Conservation (phyloP, 2,113 vertebrate genomes). For the Pedionomus torquatus region DNA sequence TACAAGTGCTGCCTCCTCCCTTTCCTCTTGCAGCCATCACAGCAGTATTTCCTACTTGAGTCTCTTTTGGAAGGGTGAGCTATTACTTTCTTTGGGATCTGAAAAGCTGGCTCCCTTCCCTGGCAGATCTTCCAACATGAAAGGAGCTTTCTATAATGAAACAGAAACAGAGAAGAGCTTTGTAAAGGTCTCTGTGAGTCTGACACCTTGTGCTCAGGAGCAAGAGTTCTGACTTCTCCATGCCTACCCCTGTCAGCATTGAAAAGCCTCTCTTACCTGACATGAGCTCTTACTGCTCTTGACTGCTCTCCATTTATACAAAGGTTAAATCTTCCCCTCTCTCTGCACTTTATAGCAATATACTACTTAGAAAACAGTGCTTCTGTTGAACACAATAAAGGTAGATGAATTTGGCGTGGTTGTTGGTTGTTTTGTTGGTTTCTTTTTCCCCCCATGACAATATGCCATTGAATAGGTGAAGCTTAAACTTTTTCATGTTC, state of each 20-base stretch:
- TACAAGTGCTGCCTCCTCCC: neutral
- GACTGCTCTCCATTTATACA: slow-evolving; percentile 58
- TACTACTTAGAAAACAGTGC: slow-evolving; percentile 36
- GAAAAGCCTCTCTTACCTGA: slow-evolving; percentile 50
- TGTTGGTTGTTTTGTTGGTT: neutral
- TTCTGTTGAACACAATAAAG: neutral
- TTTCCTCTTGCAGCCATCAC: accelerated
- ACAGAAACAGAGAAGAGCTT: neutral
- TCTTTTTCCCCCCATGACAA: accelerated
- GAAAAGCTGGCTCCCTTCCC: neutral
- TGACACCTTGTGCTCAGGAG: slow-evolving; percentile 36
- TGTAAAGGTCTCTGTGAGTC: neutral
- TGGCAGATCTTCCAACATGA: neutral
- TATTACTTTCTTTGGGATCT: neutral
- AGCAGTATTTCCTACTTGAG: neutral
- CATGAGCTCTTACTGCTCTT: slow-evolving; percentile 49
- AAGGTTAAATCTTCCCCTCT: slow-evolving; percentile 52
- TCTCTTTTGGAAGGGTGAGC: neutral
- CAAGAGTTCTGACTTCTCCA: slow-evolving; percentile 1
- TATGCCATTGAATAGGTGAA: neutral
- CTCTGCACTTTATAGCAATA: slow-evolving; percentile 13
- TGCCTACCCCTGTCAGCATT: slow-evolving; percentile 47
- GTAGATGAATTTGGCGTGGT: neutral
- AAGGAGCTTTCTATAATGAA: neutral
- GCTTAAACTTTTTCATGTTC: neutral